Evolutionary conservation across 2,113 vertebrate genomes (phyloP).

Genomic region (Oxyruncus cristatus): DNA sequence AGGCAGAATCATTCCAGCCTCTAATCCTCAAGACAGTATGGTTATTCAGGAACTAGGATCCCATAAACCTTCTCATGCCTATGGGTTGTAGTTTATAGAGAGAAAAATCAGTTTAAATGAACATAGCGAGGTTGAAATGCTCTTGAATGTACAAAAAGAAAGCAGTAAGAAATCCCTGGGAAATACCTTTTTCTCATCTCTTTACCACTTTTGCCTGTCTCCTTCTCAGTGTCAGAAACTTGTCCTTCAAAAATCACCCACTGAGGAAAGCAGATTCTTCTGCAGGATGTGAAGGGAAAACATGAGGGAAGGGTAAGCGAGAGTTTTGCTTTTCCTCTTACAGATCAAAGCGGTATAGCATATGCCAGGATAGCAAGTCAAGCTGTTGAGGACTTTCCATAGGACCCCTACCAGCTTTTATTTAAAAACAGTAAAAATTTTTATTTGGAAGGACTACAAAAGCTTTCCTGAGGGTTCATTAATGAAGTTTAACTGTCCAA

Average conservation of each 20-base stretch:
- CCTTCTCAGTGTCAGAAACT: neutral
- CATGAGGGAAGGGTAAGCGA: neutral
- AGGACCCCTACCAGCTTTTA: neutral
- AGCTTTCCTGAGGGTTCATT: neutral
- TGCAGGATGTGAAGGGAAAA: neutral
- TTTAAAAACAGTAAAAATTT: neutral
- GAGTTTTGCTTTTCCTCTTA: neutral
- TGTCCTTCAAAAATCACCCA: slow-evolving; percentile 6
- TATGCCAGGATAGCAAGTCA: neutral
- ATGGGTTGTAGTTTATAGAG: neutral
- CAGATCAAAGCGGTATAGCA: neutral
- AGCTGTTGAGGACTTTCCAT: neutral
- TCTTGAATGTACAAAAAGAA: neutral
- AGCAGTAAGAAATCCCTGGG: neutral
- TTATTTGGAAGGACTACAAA: slow-evolving; percentile 3
- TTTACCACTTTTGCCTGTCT: neutral
- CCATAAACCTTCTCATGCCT: neutral
- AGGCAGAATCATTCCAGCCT: neutral
- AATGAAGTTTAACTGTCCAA: neutral
- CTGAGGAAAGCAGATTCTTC: slow-evolving; percentile 1
- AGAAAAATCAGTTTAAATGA: neutral
- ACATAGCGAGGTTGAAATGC: neutral
- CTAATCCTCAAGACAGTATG: neutral
- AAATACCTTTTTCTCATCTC: neutral
- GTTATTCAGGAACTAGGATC: neutral